A percentile compares a stretch with the other conserved stretches of the same genome.
phyloP scores from a whole-genome alignment of 30 jellyfish, hydroid and myxozoan genomes.

The Hydractinia echinata region DNA sequence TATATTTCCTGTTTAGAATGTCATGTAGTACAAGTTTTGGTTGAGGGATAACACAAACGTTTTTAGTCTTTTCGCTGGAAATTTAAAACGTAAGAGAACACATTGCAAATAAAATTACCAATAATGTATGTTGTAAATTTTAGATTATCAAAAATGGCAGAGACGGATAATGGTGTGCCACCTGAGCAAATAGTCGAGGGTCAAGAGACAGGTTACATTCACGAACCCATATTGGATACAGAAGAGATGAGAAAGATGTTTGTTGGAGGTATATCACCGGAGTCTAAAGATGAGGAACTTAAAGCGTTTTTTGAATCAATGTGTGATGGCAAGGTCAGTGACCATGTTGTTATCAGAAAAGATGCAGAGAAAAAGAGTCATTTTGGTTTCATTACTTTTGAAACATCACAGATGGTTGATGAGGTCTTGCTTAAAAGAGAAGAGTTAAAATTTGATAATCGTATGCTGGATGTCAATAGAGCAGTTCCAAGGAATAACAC shows the following conservation, averaged over 20 bases:
- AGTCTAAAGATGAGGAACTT: conserved; percentile 28
- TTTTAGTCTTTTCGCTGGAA: too few relatives aligned
- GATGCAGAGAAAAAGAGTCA: conserved; percentile 42
- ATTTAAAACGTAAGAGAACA: too few relatives aligned
- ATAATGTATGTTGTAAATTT: too few relatives aligned
- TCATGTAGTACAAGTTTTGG: too few relatives aligned
- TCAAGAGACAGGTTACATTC: conserved; percentile 27
- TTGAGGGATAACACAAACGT: too few relatives aligned
- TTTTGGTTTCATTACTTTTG: conserved; percentile 45
- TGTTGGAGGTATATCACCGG: conserved; percentile 49
- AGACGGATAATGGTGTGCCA: neutral
- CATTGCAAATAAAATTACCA: too few relatives aligned
- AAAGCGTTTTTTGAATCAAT: conserved; percentile 29
- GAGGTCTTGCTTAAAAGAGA: conserved; percentile 34
- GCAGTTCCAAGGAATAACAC: conserved; percentile 39
- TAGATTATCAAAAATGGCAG: conserved; percentile 1
- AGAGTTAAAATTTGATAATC: conserved; percentile 25
- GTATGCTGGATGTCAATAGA: conserved; percentile 35
- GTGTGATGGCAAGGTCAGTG: conserved; percentile 27
- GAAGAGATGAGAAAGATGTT: conserved; percentile 39
- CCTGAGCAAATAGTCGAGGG: conserved; percentile 3
- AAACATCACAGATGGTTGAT: conserved; percentile 44
- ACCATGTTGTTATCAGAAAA: conserved; percentile 30
- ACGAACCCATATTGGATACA: conserved; percentile 29
- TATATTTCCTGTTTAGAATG: too few relatives aligned